These are phyloP conservation scores for Drosophila lini DNA, from an alignment of 1,140 invertebrate species.

Conservation along the genomic window DNA sequence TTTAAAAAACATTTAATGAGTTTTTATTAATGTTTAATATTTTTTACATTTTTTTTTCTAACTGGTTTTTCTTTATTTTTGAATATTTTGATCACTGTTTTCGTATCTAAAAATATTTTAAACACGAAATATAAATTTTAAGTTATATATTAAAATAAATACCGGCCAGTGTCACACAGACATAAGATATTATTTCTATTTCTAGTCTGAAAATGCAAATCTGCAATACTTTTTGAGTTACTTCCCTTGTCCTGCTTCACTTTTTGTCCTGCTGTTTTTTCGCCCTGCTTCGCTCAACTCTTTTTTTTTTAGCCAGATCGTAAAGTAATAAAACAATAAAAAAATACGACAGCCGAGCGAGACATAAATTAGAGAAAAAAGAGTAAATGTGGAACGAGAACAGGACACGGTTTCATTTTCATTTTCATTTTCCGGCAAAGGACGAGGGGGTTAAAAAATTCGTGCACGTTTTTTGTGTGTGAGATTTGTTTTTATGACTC, in stretches of 20 bases:
- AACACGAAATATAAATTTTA: neutral
- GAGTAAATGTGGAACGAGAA: conserved; percentile 74
- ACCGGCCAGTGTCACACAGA: neutral
- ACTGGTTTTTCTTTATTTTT: no score
- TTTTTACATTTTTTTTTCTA: no score
- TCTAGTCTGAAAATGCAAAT: conserved; percentile 16
- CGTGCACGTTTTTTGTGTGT: conserved; percentile 54
- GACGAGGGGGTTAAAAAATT: conserved; percentile 74
- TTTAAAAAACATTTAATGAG: no score
- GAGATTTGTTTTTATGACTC: conserved; percentile 32
- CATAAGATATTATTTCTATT: neutral
- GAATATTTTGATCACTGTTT: neutral
- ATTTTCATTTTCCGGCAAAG: conserved; percentile 18
- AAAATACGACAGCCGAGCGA: conserved; percentile 46
- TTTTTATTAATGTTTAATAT: no score
- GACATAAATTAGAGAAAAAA: conserved; percentile 64
- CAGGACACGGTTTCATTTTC: conserved; percentile 42
- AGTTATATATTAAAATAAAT: neutral
- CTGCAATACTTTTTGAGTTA: conserved; percentile 3
- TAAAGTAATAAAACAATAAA: conserved; percentile 80
- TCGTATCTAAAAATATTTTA: neutral
- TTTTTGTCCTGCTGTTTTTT: conserved; percentile 31
- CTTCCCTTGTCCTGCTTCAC: conserved; percentile 15
- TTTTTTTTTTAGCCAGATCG: conserved; percentile 54
- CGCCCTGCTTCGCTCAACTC: conserved; percentile 9